A percentile compares a stretch with the other conserved stretches of the same genome.
Conservation (phyloP, 2,888 invertebrate species). For the Oeneis ivallda region DNA sequence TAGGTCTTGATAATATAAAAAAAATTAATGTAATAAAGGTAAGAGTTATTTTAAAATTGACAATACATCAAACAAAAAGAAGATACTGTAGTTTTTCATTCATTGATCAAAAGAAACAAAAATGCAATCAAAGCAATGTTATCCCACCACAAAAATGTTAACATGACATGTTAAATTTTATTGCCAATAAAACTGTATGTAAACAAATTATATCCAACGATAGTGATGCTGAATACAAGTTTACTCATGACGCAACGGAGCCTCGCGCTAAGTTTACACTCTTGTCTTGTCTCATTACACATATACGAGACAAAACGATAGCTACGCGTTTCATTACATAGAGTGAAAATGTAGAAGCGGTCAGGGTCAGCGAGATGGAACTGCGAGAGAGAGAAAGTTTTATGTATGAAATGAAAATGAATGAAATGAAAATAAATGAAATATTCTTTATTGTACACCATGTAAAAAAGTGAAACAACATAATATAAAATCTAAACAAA, state of each 20-base stretch:
- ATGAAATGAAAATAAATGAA: too few relatives aligned
- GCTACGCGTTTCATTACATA: constrained; percentile 19
- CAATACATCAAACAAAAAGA: not conserved
- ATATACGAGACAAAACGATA: constrained; percentile 18
- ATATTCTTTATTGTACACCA: too few relatives aligned
- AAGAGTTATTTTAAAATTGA: too few relatives aligned
- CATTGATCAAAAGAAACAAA: not conserved
- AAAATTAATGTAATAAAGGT: too few relatives aligned
- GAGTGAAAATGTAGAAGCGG: not conserved
- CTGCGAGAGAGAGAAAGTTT: too few relatives aligned
- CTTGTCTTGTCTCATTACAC: constrained; percentile 22
- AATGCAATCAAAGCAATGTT: constrained; percentile 1
- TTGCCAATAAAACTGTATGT: constrained; percentile 16
- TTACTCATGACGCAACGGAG: constrained; percentile 12
- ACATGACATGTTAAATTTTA: constrained; percentile 14
- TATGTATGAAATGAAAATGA: too few relatives aligned
- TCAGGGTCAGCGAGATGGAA: not conserved
- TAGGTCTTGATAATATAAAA: too few relatives aligned
- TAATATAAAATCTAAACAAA: too few relatives aligned
- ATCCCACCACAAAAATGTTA: not conserved
- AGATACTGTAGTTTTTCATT: not conserved
- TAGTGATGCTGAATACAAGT: constrained; percentile 13
- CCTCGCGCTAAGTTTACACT: constrained; percentile 16
- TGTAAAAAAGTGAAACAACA: too few relatives aligned
- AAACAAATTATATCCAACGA: constrained; percentile 14